phyloP scores from a whole-genome alignment of 2,888 invertebrate species.

The Acanthosepion esculentum region DNA sequence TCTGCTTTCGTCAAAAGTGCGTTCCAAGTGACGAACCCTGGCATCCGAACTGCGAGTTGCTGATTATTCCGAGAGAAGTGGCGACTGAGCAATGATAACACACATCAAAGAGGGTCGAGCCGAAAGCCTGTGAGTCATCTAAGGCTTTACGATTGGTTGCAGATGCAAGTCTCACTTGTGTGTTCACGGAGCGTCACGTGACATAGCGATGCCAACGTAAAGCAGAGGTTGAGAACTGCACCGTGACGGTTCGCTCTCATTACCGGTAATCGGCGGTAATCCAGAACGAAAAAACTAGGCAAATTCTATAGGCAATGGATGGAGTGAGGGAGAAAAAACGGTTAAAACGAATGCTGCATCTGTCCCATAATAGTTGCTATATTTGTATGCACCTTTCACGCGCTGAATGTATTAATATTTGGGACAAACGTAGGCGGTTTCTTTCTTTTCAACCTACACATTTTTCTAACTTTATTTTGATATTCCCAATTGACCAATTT shows the following conservation, averaged over 20 bases:
- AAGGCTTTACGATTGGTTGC: not conserved
- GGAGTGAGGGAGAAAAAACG: not conserved
- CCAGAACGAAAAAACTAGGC: not conserved
- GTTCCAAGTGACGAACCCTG: conserved; percentile 6
- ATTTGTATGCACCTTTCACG: no score
- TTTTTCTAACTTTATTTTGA: no score
- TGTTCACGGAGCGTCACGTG: not conserved
- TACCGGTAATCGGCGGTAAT: not conserved
- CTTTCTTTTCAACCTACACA: no score
- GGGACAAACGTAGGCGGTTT: no score
- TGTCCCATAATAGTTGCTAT: no score
- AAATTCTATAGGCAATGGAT: not conserved
- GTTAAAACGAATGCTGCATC: not conserved
- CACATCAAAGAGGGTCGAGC: not conserved
- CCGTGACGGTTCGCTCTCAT: not conserved
- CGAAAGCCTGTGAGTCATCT: not conserved
- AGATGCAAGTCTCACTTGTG: not conserved
- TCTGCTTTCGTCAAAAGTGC: not conserved
- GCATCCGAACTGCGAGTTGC: not conserved
- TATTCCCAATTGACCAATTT: no score
- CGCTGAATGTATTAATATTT: no score
- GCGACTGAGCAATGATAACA: not conserved
- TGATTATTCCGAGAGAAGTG: not conserved
- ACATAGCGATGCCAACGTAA: not conserved
- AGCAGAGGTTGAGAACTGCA: not conserved